Base-by-base conservation (phyloP, 2,888 invertebrate genomes). In the Melanchra persicariae region DNA sequence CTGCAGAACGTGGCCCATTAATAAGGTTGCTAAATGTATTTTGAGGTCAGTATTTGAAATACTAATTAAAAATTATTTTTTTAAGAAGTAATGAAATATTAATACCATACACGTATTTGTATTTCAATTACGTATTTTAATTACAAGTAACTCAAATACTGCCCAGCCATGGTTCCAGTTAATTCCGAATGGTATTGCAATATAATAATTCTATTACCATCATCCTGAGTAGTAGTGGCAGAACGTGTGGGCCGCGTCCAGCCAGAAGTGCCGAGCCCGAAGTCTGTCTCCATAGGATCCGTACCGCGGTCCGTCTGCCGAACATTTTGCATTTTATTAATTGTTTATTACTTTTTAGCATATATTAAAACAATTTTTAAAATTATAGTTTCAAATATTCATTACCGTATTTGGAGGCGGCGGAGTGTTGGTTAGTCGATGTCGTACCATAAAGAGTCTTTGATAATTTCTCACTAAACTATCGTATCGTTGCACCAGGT, bases 251-350 rank as follows among this genome's bases (percentile, higher is more conserved):
- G 22, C 10, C 67, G 54, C 49, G 88, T 84, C 83, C 85, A 87
- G 15, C 84, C 86, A 17, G 88, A 74, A n/a, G 30, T 12, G 3
- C 87, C 86, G 5, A 81, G 40, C 12, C 66, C 22, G 90, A 88
- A 87, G 72, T 97, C 96, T 0, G 96, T 93, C 87, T 97, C 97
- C 97, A 97, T 97, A 0, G 97, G 97, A 88, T 97, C 97, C 0
- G 97, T 97, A 7, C 97, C 97, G 67, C 97, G 96, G 87, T 97
- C 97, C 82, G 96, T 97, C 97, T 97, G 88, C 43, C 43, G 82
- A 73, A 59, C 19, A 63, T 62, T 37, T 49, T 17, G 24, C 17
- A 63, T 6, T 40, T 74, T 26, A 54, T 45, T 37, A 49, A 6
- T 9, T 78, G 47, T 64, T n/a, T 40, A 34, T 17, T n/a, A 12